phyloP scores from a whole-genome alignment of 2,797 vertebrate species.

The Eleutherodactylus coqui region DNA sequence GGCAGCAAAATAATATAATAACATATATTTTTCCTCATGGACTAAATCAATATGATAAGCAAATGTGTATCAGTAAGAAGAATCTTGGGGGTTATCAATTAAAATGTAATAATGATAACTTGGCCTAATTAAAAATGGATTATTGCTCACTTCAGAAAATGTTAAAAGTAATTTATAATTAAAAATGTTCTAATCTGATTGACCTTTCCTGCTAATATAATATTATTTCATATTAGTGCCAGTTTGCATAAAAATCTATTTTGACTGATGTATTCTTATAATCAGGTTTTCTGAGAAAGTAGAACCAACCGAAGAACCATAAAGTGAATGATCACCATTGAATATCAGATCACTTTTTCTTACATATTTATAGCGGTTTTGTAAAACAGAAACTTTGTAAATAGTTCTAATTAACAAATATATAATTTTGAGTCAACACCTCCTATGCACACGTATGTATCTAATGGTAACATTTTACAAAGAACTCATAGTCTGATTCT shows the following conservation, averaged over 20 bases:
- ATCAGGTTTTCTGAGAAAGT: background rate
- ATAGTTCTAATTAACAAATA: too few relatives aligned
- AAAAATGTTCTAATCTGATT: constrained; percentile 22
- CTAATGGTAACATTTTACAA: too few relatives aligned
- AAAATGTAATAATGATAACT: constrained; percentile 28
- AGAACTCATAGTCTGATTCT: too few relatives aligned
- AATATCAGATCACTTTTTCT: background rate
- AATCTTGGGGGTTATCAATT: constrained; percentile 21
- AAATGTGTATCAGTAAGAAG: background rate
- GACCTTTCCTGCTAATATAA: background rate
- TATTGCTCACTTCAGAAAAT: constrained; percentile 1
- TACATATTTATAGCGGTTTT: too few relatives aligned
- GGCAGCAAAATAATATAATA: background rate
- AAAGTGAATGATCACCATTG: background rate
- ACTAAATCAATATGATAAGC: background rate
- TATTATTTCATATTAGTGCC: constrained; percentile 32
- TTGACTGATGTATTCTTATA: constrained; percentile 10
- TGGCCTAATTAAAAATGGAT: constrained; percentile 28
- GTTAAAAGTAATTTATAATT: constrained; percentile 28
- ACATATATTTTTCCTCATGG: background rate
- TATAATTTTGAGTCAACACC: too few relatives aligned
- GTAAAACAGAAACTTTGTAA: too few relatives aligned
- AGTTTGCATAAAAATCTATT: background rate
- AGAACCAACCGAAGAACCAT: background rate
- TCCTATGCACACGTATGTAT: too few relatives aligned